Evolutionary conservation across 2,888 invertebrate species (phyloP).

Genomic region (Drymonia ruficornis): DNA sequence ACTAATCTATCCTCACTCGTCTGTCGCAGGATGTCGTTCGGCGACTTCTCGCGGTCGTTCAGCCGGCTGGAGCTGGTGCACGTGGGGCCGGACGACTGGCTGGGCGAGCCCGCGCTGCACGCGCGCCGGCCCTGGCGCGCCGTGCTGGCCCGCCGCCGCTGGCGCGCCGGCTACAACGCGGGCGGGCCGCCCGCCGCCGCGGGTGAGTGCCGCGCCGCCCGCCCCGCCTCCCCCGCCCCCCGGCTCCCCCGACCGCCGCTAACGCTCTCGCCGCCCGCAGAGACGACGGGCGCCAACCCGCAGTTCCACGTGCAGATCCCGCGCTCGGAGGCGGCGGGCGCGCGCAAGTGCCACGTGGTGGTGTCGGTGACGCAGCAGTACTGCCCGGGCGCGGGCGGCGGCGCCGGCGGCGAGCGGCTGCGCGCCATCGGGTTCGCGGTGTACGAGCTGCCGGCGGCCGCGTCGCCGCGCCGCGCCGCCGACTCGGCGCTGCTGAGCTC

Average conservation of each 20-base stretch:
- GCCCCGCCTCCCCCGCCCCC: background rate
- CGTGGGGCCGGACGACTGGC: conserved; percentile 91
- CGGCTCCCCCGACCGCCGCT: conserved; percentile 3
- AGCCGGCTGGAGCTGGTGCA: conserved; percentile 89
- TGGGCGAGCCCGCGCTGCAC: conserved; percentile 87
- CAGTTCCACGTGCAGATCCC: conserved; percentile 89
- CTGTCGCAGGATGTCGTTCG: conserved; percentile 87
- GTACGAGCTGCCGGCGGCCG: conserved; percentile 85
- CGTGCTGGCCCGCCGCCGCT: conserved; percentile 87
- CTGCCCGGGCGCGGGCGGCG: conserved; percentile 76
- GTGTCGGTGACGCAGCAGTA: conserved; percentile 89
- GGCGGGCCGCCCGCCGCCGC: conserved; percentile 87
- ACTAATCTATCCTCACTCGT: no score
- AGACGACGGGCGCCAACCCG: conserved; percentile 88
- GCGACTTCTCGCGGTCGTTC: conserved; percentile 88
- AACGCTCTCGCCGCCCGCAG: conserved; percentile 66
- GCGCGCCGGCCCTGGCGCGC: conserved; percentile 89
- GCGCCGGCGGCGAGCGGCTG: conserved; percentile 71
- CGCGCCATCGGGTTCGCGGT: conserved; percentile 89
- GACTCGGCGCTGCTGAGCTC: conserved; percentile 33
- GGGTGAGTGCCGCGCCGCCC: conserved; percentile 62
- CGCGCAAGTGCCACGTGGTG: conserved; percentile 88
- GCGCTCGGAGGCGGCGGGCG: conserved; percentile 66
- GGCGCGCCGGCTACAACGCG: conserved; percentile 89
- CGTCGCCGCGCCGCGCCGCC: conserved; percentile 31